Conservation (phyloP, 2,888 invertebrate species). For the Lasioglossum villosulum region DNA sequence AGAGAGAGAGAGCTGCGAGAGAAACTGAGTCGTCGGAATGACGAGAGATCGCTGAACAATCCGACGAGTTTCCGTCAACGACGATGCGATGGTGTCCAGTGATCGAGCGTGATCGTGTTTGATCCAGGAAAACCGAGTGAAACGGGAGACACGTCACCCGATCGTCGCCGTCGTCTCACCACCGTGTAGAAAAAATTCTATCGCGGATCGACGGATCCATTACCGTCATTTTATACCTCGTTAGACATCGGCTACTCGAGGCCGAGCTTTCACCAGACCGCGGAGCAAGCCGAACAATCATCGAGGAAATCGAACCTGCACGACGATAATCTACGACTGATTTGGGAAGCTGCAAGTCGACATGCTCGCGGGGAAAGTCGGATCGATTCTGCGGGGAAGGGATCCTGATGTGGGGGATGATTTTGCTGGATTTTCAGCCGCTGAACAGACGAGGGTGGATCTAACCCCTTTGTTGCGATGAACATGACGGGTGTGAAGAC, state of each 20-base stretch:
- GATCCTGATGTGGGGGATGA: not conserved
- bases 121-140: slow-evolving; percentile 27
- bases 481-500: not conserved
- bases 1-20: slow-evolving; percentile 7
- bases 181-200: slow-evolving; percentile 30
- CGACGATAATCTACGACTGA: not conserved
- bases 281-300: not conserved
- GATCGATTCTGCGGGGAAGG: slow-evolving; percentile 4
- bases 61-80: slow-evolving; percentile 17
- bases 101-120: slow-evolving; percentile 25
- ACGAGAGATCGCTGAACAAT: not conserved
- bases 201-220: slow-evolving; percentile 30
- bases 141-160: slow-evolving; percentile 44
- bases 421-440: not conserved
- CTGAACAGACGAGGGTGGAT: not conserved
- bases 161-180: slow-evolving; percentile 13
- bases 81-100: slow-evolving; percentile 18
- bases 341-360: not conserved
- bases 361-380: not conserved
- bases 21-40: slow-evolving; percentile 39
- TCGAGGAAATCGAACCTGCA: slow-evolving; percentile 19
- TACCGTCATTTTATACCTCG: slow-evolving; percentile 44
- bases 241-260: slow-evolving; percentile 19
- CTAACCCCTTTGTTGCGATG: not conserved
- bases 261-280: slow-evolving; percentile 35